Evolutionary conservation across 2,797 vertebrate species (phyloP).

Genomic region (Tauraco hartlaubi): DNA sequence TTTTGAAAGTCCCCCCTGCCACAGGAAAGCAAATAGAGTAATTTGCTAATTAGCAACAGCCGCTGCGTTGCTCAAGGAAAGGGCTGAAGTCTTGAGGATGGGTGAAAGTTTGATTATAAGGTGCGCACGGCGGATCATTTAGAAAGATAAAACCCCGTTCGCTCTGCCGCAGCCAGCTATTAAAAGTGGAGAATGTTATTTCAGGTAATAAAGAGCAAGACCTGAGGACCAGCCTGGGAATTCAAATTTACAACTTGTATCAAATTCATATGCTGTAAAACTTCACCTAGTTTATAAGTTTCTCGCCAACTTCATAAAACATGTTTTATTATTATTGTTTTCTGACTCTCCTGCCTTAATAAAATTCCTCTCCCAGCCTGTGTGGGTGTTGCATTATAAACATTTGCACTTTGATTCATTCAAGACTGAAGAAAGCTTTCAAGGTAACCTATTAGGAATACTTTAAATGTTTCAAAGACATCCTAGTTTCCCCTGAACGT

Average conservation of each 20-base stretch:
- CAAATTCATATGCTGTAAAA: constrained; percentile 69
- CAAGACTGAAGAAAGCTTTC: constrained; percentile 64
- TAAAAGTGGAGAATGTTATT: constrained; percentile 57
- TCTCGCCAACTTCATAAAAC: constrained; percentile 79
- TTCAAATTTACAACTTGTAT: constrained; percentile 67
- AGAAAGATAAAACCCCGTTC: not conserved
- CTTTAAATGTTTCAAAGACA: constrained; percentile 8
- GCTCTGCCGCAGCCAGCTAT: constrained; percentile 8
- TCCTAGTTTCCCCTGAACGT: not conserved
- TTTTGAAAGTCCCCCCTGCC: not conserved
- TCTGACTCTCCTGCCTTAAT: constrained; percentile 77
- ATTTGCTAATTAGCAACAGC: constrained; percentile 12
- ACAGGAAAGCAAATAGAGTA: not conserved
- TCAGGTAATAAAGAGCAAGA: constrained; percentile 63
- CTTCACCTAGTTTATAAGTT: constrained; percentile 68
- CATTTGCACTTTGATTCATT: constrained; percentile 67
- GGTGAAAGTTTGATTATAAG: not conserved
- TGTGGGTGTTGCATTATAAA: constrained; percentile 45
- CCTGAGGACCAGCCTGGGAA: constrained; percentile 52
- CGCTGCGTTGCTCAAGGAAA: not conserved
- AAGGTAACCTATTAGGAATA: constrained; percentile 65
- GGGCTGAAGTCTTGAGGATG: not conserved
- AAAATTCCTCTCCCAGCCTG: constrained; percentile 60
- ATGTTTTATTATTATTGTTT: constrained; percentile 78
- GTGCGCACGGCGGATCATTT: not conserved